These are phyloP conservation scores for Acleris literana DNA, from an alignment of 2,888 invertebrate genomes.

Conservation along the genomic window DNA sequence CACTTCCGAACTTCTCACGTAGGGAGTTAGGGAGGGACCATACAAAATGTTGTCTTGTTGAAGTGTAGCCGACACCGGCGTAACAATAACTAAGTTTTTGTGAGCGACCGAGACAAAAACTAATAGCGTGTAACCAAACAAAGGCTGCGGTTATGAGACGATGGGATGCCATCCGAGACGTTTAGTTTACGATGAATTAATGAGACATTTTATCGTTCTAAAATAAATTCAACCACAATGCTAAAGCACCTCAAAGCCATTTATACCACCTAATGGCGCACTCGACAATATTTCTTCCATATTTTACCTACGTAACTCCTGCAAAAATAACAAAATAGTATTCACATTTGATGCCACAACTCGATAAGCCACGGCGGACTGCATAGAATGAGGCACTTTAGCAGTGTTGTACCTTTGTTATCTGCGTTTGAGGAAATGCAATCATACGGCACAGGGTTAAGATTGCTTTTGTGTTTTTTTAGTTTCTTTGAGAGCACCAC, in stretches of 20 bases:
- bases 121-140: constrained; percentile 63
- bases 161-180: constrained; percentile 48
- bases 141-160: constrained; percentile 56
- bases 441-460: constrained; percentile 56
- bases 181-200: constrained; percentile 27
- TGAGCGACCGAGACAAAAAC: constrained; percentile 60
- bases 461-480: constrained; percentile 54
- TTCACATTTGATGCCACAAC: constrained; percentile 63
- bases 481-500: constrained; percentile 60
- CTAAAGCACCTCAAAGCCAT: constrained; percentile 12
- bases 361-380: constrained; percentile 66
- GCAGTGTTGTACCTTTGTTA: constrained; percentile 60
- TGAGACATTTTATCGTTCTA: constrained; percentile 31
- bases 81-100: constrained; percentile 60
- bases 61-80: constrained; percentile 46
- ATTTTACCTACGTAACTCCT: constrained; percentile 71
- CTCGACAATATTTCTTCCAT: constrained; percentile 69
- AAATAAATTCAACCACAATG: constrained; percentile 25
- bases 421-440: constrained; percentile 54
- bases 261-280: constrained; percentile 60
- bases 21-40: constrained; percentile 15
- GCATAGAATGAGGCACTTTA: constrained; percentile 65
- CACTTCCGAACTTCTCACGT: constrained; percentile 8
- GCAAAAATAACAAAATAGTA: constrained; percentile 78
- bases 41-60: constrained; percentile 28